Evolutionary conservation across 2,888 invertebrate genomes (phyloP).

Genomic region (Thera obeliscata): DNA sequence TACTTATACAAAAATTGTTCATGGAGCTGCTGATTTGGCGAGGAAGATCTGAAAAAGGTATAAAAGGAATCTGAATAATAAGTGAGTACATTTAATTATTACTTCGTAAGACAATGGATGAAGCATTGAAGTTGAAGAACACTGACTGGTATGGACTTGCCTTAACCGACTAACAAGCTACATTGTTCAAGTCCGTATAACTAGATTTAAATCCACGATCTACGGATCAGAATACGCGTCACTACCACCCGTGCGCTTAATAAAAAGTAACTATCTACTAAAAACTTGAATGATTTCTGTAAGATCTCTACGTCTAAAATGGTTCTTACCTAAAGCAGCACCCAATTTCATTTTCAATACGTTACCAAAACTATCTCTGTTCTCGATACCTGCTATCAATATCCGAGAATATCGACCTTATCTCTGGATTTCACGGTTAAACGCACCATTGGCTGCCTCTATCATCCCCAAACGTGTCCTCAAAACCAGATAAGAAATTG

Average conservation of each 20-base stretch:
- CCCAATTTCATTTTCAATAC: conserved; percentile 59
- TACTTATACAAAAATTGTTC: conserved; percentile 17
- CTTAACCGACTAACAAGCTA: too few relatives aligned
- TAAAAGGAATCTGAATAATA: too few relatives aligned
- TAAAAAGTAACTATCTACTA: background rate
- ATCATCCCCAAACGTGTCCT: conserved; percentile 67
- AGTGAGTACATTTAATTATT: too few relatives aligned
- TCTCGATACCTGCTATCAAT: conserved; percentile 78
- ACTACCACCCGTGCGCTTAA: too few relatives aligned
- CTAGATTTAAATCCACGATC: too few relatives aligned
- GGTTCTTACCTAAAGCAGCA: conserved; percentile 52
- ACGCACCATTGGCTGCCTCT: conserved; percentile 74
- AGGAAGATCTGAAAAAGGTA: conserved; percentile 22
- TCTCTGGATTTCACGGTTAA: conserved; percentile 81
- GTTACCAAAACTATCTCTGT: conserved; percentile 70
- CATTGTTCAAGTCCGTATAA: too few relatives aligned
- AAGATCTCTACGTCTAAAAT: background rate
- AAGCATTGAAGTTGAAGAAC: too few relatives aligned
- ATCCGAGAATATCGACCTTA: conserved; percentile 73
- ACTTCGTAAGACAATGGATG: too few relatives aligned
- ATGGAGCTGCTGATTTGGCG: conserved; percentile 12
- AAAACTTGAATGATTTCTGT: background rate
- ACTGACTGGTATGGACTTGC: background rate
- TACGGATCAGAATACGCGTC: too few relatives aligned
- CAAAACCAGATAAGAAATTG: conserved; percentile 76